phyloP scores from a whole-genome alignment of 64 coral and sea anemone species.

The Actinia tenebrosa region DNA sequence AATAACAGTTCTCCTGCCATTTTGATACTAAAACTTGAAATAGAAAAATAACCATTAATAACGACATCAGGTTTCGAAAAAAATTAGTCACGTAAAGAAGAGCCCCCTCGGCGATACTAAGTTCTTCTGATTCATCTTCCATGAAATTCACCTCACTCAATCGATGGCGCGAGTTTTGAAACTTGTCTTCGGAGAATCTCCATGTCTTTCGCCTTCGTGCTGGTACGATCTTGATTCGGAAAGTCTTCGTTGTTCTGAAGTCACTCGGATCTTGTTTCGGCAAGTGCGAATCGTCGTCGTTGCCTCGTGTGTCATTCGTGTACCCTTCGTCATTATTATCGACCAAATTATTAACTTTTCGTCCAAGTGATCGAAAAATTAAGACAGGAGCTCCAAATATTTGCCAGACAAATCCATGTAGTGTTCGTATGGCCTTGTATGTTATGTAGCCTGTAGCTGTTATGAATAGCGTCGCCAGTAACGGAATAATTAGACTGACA shows the following conservation, averaged over 20 bases:
- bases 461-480: not conserved
- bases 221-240: not conserved
- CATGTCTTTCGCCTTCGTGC: not conserved
- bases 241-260: not conserved
- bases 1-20: not conserved
- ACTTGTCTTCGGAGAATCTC: not conserved
- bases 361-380: not conserved
- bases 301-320: not conserved
- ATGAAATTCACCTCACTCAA: not conserved
- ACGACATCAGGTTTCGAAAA: not conserved
- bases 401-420: not conserved
- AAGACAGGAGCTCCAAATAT: not conserved
- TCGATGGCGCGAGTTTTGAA: not conserved
- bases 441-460: not conserved
- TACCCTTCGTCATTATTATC: not conserved
- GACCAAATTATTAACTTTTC: not conserved
- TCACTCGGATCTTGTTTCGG: not conserved
- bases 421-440: not conserved
- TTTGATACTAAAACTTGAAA: not conserved
- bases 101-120: not conserved
- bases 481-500: not conserved
- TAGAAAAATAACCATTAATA: conserved; percentile 3
- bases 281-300: not conserved
- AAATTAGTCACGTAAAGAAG: conserved; percentile 6
- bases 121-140: not conserved